Evolutionary conservation across 1,140 invertebrate species (phyloP).

Genomic region (Halesus radiatus): DNA sequence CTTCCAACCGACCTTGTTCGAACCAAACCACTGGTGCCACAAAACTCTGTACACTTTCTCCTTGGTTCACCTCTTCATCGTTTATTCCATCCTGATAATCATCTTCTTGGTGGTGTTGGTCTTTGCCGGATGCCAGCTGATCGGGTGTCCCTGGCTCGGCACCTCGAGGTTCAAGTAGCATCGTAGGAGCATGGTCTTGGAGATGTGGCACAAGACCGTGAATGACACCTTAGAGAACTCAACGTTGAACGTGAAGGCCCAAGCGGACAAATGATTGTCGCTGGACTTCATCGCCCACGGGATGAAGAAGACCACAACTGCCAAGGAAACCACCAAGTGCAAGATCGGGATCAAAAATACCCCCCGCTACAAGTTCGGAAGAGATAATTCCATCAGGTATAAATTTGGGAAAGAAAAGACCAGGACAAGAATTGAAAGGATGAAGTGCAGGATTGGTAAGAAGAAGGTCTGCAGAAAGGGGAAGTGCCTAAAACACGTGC

Average conservation of each 20-base stretch:
- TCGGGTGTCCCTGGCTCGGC: conserved; percentile 78
- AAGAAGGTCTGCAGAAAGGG: conserved; percentile 29
- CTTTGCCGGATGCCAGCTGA: conserved; percentile 75
- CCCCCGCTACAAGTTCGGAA: no score
- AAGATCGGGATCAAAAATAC: conserved; percentile 36
- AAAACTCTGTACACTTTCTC: conserved; percentile 84
- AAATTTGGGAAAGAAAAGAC: conserved; percentile 1
- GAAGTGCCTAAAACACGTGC: conserved; percentile 54
- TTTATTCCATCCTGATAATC: conserved; percentile 75
- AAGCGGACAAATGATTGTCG: conserved; percentile 59
- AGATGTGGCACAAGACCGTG: conserved; percentile 70
- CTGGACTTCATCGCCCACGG: conserved; percentile 45
- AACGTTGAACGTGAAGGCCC: conserved; percentile 59
- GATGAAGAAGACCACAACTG: conserved; percentile 29
- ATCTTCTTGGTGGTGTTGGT: conserved; percentile 73
- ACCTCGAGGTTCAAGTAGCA: conserved; percentile 75
- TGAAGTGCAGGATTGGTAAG: conserved; percentile 42
- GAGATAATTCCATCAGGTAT: no score
- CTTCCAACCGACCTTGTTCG: conserved; percentile 76
- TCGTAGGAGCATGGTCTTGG: conserved; percentile 71
- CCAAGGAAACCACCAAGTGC: conserved; percentile 16
- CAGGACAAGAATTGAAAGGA: no score
- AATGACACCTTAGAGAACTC: conserved; percentile 69
- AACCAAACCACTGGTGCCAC: conserved; percentile 83
- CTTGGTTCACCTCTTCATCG: conserved; percentile 78